Percentiles rank a stretch among this genome's conserved stretches.
Evolutionary conservation across 2,888 invertebrate species (phyloP).

Genomic region (Cerceris rybyensis): DNA sequence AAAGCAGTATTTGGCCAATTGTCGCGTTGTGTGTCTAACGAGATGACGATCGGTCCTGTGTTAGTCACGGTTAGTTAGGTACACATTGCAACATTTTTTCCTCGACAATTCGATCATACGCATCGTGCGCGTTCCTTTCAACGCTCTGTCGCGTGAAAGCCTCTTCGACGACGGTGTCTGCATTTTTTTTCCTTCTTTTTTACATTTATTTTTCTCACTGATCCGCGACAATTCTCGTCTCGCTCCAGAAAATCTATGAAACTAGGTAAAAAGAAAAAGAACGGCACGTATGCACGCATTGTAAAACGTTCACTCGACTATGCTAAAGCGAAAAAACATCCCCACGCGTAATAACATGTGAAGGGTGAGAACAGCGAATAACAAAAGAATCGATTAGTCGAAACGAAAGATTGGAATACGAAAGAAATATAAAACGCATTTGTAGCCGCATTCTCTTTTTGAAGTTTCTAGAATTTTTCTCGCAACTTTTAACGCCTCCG

Average conservation of each 20-base stretch:
- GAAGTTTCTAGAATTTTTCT: no score
- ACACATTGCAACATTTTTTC: background rate
- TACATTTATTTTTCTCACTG: background rate
- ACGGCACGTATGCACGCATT: conserved; percentile 11
- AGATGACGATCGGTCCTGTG: conserved; percentile 56
- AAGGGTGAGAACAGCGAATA: background rate
- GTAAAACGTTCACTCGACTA: conserved; percentile 28
- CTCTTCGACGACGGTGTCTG: no score
- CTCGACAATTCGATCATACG: no score
- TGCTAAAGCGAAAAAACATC: conserved; percentile 45
- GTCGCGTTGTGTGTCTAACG: conserved; percentile 77
- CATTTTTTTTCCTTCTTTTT: no score
- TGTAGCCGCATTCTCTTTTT: no score
- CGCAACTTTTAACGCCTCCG: no score
- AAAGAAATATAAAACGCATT: no score
- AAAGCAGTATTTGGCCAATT: conserved; percentile 69
- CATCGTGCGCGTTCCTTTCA: no score
- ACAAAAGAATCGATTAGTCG: background rate
- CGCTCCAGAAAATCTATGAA: background rate
- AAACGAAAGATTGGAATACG: no score
- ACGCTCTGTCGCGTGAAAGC: no score
- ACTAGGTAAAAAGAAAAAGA: conserved; percentile 4
- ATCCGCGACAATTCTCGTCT: background rate
- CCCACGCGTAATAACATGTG: conserved; percentile 24
- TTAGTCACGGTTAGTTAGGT: conserved; percentile 60